A percentile compares a stretch with the other conserved stretches of the same genome.
Evolutionary conservation across 2,113 vertebrate species (phyloP).

Genomic region (Corythornis madagascariensis): DNA sequence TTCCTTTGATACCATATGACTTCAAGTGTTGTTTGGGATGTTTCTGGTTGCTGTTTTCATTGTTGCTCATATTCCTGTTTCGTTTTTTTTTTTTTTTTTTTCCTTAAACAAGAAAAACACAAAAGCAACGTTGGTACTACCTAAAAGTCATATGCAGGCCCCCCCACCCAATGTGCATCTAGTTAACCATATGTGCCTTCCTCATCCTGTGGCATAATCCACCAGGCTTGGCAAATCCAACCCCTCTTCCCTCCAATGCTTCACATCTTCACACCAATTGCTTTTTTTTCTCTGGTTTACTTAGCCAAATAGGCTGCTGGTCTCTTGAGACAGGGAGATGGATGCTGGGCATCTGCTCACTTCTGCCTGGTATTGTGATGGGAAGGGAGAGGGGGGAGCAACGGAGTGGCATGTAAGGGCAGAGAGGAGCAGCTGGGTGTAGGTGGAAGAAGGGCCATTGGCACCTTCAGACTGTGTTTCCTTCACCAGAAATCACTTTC

Average conservation of each 20-base stretch:
- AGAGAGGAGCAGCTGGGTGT: neutral
- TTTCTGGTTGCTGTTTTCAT: neutral
- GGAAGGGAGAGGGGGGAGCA: neutral
- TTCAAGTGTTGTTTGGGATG: neutral
- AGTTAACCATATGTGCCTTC: slow-evolving; percentile 17
- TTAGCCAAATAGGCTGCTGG: neutral
- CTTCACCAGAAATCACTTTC: slow-evolving; percentile 2
- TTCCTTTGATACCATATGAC: neutral
- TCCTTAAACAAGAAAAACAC: neutral
- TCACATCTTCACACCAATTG: neutral
- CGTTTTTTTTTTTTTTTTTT: neutral
- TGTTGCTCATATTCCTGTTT: neutral
- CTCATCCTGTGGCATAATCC: slow-evolving; percentile 13
- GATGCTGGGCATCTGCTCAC: neutral
- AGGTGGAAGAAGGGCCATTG: neutral
- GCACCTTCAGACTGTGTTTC: neutral
- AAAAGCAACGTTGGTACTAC: neutral
- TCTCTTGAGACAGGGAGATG: neutral
- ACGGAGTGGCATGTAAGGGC: neutral
- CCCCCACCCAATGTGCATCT: neutral
- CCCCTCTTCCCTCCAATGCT: neutral
- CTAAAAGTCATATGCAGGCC: neutral
- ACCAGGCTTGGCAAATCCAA: slow-evolving; percentile 14
- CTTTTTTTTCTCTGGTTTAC: neutral
- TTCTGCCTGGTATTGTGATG: neutral